Evolutionary conservation across 1,140 invertebrate species (phyloP).

Genomic region (Brachionus angularis): DNA sequence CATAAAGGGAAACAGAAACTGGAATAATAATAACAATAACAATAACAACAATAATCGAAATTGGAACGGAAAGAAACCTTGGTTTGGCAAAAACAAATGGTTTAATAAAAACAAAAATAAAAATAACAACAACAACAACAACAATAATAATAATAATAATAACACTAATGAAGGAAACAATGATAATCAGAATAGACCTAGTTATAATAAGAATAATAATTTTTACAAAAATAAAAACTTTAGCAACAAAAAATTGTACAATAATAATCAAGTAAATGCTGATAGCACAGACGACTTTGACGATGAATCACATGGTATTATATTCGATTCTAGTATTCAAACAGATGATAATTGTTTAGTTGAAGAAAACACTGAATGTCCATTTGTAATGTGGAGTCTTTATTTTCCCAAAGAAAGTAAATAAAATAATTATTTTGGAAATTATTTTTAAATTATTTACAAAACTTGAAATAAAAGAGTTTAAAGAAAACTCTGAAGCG

Average conservation of each 20-base stretch:
- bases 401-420: slow-evolving; percentile 44
- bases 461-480: neutral
- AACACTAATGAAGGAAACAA: neutral
- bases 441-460: neutral
- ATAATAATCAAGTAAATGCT: neutral
- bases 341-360: slow-evolving; percentile 29
- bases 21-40: slow-evolving; percentile 28
- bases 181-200: neutral
- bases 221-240: slow-evolving; percentile 20
- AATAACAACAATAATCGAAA: neutral
- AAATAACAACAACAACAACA: neutral
- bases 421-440: neutral
- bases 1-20: neutral
- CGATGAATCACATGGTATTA: slow-evolving; percentile 29
- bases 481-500: slow-evolving; percentile 22
- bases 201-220: slow-evolving; percentile 22
- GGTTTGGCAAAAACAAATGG: slow-evolving; percentile 37
- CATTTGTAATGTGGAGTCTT: slow-evolving; percentile 41
- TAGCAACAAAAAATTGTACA: slow-evolving; percentile 17
- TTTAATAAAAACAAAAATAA: slow-evolving; percentile 26
- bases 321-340: slow-evolving; percentile 19
- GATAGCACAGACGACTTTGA: neutral
- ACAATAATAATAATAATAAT: neutral
- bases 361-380: slow-evolving; percentile 41
- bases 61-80: slow-evolving; percentile 4